Base-by-base conservation (phyloP, 2,888 invertebrate genomes). In the Pollenia amentaria region DNA sequence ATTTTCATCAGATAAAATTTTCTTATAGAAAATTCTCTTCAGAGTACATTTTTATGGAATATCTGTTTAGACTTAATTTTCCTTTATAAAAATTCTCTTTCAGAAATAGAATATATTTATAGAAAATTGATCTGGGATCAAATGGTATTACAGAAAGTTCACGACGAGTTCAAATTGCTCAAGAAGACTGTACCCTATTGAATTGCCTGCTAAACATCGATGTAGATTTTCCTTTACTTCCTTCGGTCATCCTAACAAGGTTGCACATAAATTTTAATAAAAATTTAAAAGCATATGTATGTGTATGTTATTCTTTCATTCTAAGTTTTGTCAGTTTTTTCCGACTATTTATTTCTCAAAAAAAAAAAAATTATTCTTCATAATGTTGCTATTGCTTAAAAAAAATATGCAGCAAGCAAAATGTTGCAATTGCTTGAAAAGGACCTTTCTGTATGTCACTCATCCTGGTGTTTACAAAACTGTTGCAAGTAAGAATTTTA, bases 381-480 rank as follows among this genome's bases (percentile, higher is more conserved):
- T 7, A 18, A 44, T 11, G 3, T 12, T n/a, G 12, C 11, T 48
- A 14, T 70, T 46, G n/a, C 53, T 57, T 72, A 48, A 57, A 65
- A 44, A 48, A 18, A 83, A 62, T 55, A 64, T 46, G 14, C 40
- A 48, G 55, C 46, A 65, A 14, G 16, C 44, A 46, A 67, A 77
- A 44, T 65, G 53, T 67, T 77, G 65, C 65, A 65, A 55, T 67
- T 53, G 44, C 46, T 42, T 55, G 38, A 12, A 16, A 53, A 65
- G 48, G 9, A 40, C 3, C 42, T 29, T 44, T 29, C 53, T 16
- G 29, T 16, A 42, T 65, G 64, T 65, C 65, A 44, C 60, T 70
- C 29, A 78, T 38, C 65, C 1, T 42, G 38, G n/a, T 48, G 21
- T 44, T 69, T n/a, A 69, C 16, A 21, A 60, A 69, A 69, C 38